These are phyloP conservation scores for Brassicogethes aeneus DNA, from an alignment of 2,888 invertebrate species.

Conservation along the genomic window DNA sequence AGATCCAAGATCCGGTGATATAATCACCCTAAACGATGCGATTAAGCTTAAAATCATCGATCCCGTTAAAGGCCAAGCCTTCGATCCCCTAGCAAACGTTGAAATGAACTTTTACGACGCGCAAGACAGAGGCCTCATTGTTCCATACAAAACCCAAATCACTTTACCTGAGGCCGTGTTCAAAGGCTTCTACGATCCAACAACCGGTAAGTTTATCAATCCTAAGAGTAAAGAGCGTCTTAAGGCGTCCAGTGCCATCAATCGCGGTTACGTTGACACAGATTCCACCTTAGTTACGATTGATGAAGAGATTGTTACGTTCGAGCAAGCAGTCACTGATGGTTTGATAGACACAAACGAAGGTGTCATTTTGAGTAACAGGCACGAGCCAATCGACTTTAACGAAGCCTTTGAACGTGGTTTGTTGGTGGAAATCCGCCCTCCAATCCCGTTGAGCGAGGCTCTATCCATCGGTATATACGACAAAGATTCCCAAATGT, in stretches of 20 bases:
- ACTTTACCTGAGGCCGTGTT: constrained; percentile 85
- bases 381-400: constrained; percentile 56
- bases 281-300: constrained; percentile 79
- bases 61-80: constrained; percentile 67
- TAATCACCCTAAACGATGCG: constrained; percentile 71
- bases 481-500: constrained; percentile 67
- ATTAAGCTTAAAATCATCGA: constrained; percentile 69
- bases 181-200: constrained; percentile 82
- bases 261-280: constrained; percentile 74
- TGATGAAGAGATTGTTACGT: constrained; percentile 71
- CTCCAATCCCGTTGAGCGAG: constrained; percentile 73
- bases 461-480: constrained; percentile 74
- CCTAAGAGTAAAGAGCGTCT: constrained; percentile 71
- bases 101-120: constrained; percentile 76
- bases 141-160: constrained; percentile 74
- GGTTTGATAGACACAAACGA: constrained; percentile 67
- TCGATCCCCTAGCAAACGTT: constrained; percentile 64
- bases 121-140: constrained; percentile 69
- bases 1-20: constrained; percentile 71
- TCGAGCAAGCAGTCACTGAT: constrained; percentile 71
- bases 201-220: constrained; percentile 73
- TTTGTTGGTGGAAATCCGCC: constrained; percentile 68
- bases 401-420: constrained; percentile 80
- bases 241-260: constrained; percentile 74
- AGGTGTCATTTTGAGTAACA: constrained; percentile 56